phyloP scores from a whole-genome alignment of 2,113 vertebrate species.

The Paralichthys olivaceus region DNA sequence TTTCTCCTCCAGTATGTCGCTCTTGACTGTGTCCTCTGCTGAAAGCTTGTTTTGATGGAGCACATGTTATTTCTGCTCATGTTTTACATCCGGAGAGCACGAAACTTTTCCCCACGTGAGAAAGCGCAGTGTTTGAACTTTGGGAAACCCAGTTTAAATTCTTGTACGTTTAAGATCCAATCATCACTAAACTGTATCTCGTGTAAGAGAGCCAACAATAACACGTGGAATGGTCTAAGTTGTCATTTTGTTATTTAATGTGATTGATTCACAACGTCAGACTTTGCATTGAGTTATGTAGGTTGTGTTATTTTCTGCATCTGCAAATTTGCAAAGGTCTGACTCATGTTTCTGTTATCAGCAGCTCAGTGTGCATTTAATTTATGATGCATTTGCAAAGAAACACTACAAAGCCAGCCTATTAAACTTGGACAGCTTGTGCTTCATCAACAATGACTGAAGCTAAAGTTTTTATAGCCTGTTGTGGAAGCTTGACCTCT shows the following conservation, averaged over 20 bases:
- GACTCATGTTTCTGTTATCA: background rate
- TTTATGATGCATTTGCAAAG: background rate
- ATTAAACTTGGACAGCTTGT: background rate
- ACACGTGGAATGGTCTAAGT: too few species aligned
- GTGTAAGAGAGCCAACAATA: too few species aligned
- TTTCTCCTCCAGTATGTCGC: slow-evolving; percentile 1
- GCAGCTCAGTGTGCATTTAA: background rate
- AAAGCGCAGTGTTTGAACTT: too few species aligned
- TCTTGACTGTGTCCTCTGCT: background rate
- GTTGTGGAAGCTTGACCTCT: background rate
- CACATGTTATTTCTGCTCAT: background rate
- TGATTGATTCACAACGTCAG: too few species aligned
- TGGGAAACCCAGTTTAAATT: too few species aligned
- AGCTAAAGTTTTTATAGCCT: background rate
- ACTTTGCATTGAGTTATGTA: background rate
- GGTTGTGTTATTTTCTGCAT: background rate
- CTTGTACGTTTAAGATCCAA: too few species aligned
- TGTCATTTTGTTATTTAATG: too few species aligned
- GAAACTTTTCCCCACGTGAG: too few species aligned
- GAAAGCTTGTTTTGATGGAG: slow-evolving; percentile 26
- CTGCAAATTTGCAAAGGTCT: background rate
- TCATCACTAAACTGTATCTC: too few species aligned
- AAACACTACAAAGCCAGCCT: background rate
- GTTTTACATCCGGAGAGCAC: background rate
- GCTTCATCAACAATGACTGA: background rate